Base-by-base conservation (phyloP, 2,113 vertebrate genomes). In the Neolamprologus devosi region DNA sequence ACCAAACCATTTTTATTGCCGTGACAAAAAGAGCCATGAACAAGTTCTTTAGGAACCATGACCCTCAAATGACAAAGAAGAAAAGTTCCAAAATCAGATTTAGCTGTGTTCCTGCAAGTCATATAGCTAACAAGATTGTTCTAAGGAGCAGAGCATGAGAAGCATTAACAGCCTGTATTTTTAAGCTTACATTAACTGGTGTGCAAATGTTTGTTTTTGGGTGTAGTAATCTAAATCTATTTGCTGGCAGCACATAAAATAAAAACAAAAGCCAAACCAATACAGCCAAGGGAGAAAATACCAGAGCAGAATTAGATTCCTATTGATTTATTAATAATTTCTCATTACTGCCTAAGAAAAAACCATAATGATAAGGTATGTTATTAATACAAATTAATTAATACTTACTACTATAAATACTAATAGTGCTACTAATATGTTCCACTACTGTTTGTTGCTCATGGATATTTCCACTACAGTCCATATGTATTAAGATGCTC, bases 1-100 rank as follows among this genome's bases (percentile, higher is more conserved):
- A 87, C 81, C 60, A 89, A 82, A 90, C 78, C 65, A 60, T 47
- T 87, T 93, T 83, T 81, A 83, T 42, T 78, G 35, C 60, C 19
- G 23, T 91, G 78, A 85, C 79, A 88, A 89, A 91, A 86, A 82
- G n/a, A 53, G 28, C 35, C 23, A 33, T 57, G 51, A 68, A 90
- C 55, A 91, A 60, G 87, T 91, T 85, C 65, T 89, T 89, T 12
- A 80, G 58, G 82, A 81, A 73, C 21, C 10, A 2, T 84, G 84
- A 93, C 68, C 80, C 89, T 90, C 55, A 84, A 68, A 80, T 57
- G 35, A 85, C 37, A 88, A 83, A 82, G 28, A 47, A 58, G 8
- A 45, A 79, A 90, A 85, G 85, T 83, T 86, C 82, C 6, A 54
- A 55, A 83, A 63, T 45, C 73, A 84, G 51, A 33, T 75, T 84